Base-by-base conservation (phyloP, 2,113 vertebrate species). In the Speoplatyrhinus poulsoni region DNA sequence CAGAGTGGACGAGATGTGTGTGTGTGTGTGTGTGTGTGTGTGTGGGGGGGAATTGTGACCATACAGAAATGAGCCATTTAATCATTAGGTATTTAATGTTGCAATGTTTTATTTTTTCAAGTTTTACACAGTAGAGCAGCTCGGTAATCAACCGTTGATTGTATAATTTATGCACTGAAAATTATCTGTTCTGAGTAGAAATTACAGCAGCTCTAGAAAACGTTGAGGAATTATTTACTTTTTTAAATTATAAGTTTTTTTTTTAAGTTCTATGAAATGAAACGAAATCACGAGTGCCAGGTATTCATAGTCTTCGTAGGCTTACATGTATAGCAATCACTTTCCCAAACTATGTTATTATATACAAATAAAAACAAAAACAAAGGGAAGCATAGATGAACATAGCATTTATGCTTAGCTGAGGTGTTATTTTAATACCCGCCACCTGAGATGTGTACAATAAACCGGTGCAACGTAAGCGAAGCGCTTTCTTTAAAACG, bases 21-120 rank as follows among this genome's bases (percentile, higher is more conserved):
- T 62, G 72, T 67, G 16, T 69, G 6, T 41, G 36, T 41, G 36
- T 41, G 36, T 41, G 36, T 41, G 36, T 1, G 36, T 41, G 36
- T 41, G 4, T 41, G 36, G n/a, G n/a, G n/a, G n/a, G n/a, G n/a
- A 41, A 0, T 41, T 41, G 36, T 41, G 49, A 12, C 19, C 0
- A 3, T 13, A 63, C 71, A 55, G 62, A 84, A 72, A 81, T 72
- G 72, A 85, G 82, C 62, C 73, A 66, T 60, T 47, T 58, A 55
- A 48, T 62, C 59, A 52, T 12, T 12, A 15, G 49, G 10, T 15
- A 11, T 41, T 6, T 41, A 79, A 72, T 59, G 49, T 19, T 11
- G 46, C 7, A 72, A 57, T 10, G 53, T 67, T 15, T 7, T n/a
- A 13, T 6, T 67, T 66, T 11, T 17, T 61, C 69, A 77, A 67